Evolutionary conservation across 2,113 vertebrate genomes (phyloP).

Genomic region (Gallinago paraguaiae): DNA sequence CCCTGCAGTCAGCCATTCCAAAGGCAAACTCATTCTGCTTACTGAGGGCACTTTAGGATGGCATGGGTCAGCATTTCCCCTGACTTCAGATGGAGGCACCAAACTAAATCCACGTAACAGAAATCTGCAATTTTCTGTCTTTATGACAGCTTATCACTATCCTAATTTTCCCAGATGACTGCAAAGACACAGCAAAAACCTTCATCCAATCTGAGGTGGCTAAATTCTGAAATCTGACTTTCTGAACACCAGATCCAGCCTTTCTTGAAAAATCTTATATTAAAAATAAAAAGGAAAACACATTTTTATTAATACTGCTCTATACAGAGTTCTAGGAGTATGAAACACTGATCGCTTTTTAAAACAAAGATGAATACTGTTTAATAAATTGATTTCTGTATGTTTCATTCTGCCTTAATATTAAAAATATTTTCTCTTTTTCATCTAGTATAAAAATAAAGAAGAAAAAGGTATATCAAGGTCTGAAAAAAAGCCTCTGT

Average conservation of each 20-base stretch:
- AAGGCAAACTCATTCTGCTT: neutral
- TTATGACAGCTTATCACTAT: neutral
- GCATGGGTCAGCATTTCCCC: neutral
- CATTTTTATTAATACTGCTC: neutral
- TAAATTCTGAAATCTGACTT: neutral
- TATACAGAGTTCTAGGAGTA: neutral
- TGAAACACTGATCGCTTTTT: neutral
- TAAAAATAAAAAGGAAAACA: neutral
- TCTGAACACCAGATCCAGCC: neutral
- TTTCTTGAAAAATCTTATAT: neutral
- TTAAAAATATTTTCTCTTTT: neutral
- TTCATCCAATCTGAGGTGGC: neutral
- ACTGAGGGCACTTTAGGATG: neutral
- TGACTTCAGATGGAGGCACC: neutral
- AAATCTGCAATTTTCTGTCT: neutral
- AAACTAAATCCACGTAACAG: neutral
- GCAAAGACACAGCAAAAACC: neutral
- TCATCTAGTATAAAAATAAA: neutral
- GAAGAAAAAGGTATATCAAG: neutral
- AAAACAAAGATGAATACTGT: neutral
- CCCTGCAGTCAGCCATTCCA: neutral
- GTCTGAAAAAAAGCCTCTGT: neutral
- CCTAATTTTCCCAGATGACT: neutral
- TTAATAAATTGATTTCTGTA: neutral
- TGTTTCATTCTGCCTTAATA: neutral